Evolutionary conservation across 2,888 invertebrate genomes (phyloP).

Genomic region (Eudasyphora cyanicolor): DNA sequence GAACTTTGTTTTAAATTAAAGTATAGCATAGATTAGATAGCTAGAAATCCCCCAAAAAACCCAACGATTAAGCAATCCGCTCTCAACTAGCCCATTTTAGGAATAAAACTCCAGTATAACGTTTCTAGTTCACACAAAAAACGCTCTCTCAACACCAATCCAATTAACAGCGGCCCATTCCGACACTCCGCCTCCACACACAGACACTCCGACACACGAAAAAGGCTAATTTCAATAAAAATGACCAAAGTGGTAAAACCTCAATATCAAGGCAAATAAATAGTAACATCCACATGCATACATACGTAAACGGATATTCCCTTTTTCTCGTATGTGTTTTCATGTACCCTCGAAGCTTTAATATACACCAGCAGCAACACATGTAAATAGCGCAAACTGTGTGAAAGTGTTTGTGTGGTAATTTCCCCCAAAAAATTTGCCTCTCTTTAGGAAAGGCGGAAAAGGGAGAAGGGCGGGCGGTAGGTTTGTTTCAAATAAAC

Average conservation of each 20-base stretch:
- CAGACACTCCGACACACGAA: too few relatives aligned
- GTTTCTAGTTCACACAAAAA: too few relatives aligned
- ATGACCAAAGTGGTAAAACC: background rate
- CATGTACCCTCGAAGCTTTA: background rate
- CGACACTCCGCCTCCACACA: background rate
- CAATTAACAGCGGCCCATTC: background rate
- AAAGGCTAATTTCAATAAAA: conserved; percentile 27
- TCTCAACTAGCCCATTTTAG: too few relatives aligned
- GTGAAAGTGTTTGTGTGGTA: too few relatives aligned
- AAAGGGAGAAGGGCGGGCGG: background rate
- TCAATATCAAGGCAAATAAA: background rate
- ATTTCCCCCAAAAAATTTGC: too few relatives aligned
- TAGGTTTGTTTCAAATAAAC: background rate
- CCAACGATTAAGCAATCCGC: too few relatives aligned
- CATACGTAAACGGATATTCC: too few relatives aligned
- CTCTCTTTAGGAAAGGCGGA: background rate
- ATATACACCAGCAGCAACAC: background rate
- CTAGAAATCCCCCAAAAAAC: too few relatives aligned
- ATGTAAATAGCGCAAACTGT: background rate
- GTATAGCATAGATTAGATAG: too few relatives aligned
- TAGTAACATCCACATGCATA: background rate
- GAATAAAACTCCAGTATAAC: background rate
- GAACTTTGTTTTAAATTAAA: too few relatives aligned
- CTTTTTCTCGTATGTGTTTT: background rate
- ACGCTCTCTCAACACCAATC: background rate